phyloP scores from a whole-genome alignment of 1,140 invertebrate genomes.

The Lepidurus apus region DNA sequence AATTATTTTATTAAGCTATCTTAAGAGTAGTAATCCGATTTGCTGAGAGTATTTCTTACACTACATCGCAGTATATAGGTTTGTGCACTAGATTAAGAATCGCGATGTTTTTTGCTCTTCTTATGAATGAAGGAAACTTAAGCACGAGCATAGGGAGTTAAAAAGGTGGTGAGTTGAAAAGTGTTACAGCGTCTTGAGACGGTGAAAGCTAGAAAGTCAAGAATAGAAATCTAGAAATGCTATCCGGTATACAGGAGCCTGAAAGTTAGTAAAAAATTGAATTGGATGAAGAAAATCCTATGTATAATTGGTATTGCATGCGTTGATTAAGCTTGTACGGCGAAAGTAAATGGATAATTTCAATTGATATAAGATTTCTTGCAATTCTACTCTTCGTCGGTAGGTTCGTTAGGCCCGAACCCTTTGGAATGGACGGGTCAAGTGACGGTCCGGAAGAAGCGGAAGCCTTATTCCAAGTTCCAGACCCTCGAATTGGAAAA shows the following conservation, averaged over 20 bases:
- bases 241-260: neutral
- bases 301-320: neutral
- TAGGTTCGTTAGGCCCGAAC: conserved; percentile 62
- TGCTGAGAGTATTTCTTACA: too few species aligned
- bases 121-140: too few species aligned
- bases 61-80: too few species aligned
- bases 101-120: too few species aligned
- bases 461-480: conserved; percentile 94
- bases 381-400: conserved; percentile 34
- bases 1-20: too few species aligned
- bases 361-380: conserved; percentile 28
- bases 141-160: too few species aligned
- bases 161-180: too few species aligned
- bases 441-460: conserved; percentile 88
- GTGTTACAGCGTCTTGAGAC: neutral
- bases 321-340: neutral
- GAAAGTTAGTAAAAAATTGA: neutral
- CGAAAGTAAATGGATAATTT: conserved; percentile 25
- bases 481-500: conserved; percentile 95
- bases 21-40: too few species aligned
- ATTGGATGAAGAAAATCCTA: neutral
- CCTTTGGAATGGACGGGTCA: conserved; percentile 88
- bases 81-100: too few species aligned
- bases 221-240: neutral
- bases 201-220: neutral